phyloP scores from a whole-genome alignment of 2,888 invertebrate species.

The Brachypterus glaber region DNA sequence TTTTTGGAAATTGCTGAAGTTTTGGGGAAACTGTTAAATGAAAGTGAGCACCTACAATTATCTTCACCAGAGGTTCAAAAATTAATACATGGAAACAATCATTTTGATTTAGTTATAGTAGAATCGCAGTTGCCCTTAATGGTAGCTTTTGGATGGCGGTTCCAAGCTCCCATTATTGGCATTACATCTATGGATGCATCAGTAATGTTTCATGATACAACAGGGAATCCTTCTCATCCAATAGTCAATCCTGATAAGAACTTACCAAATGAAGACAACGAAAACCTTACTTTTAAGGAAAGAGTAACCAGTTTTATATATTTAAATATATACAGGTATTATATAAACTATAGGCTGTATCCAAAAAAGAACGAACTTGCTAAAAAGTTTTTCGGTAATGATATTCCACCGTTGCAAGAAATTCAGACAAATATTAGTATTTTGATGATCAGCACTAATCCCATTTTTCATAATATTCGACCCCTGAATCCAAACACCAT shows the following conservation, averaged over 20 bases:
- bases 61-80: constrained; percentile 27
- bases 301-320: constrained; percentile 24
- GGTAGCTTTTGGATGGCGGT: constrained; percentile 30
- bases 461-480: constrained; percentile 29
- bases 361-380: constrained; percentile 18
- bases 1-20: constrained; percentile 17
- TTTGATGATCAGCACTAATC: constrained; percentile 33
- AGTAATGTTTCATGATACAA: constrained; percentile 25
- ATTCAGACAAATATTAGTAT: constrained; percentile 30
- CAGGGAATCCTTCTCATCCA: constrained; percentile 34
- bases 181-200: constrained; percentile 31
- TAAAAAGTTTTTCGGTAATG: constrained; percentile 29
- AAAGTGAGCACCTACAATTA: constrained; percentile 19
- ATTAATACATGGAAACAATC: constrained; percentile 27
- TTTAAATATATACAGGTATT: constrained; percentile 21
- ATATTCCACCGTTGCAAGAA: constrained; percentile 24
- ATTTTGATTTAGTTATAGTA: constrained; percentile 33
- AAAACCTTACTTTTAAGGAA: constrained; percentile 27
- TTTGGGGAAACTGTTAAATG: constrained; percentile 16
- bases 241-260: constrained; percentile 31
- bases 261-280: constrained; percentile 21
- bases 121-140: constrained; percentile 27
- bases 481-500: constrained; percentile 32
- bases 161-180: constrained; percentile 33
- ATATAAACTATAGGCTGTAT: constrained; percentile 26